phyloP scores from a whole-genome alignment of 2,113 vertebrate genomes.

The Carlito syrichta region DNA sequence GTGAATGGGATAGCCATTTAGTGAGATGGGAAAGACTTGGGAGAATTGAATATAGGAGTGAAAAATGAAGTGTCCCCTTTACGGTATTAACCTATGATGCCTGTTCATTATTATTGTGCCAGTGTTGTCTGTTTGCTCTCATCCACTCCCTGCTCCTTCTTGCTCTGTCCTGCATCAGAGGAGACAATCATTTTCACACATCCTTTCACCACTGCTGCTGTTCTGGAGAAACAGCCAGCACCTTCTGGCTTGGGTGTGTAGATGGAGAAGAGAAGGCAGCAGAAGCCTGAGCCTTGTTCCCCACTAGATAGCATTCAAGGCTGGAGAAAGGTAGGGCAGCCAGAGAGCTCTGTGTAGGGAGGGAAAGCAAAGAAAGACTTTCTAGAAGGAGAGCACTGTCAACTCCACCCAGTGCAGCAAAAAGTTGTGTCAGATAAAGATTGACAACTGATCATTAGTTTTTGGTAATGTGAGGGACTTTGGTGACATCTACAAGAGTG shows the following conservation, averaged over 20 bases:
- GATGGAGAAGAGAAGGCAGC: background rate
- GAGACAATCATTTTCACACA: fast-evolving
- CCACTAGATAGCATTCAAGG: background rate
- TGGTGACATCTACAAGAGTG: background rate
- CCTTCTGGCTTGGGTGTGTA: too few relatives aligned
- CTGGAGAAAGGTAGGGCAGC: background rate
- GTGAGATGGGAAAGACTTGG: background rate
- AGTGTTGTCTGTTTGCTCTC: background rate
- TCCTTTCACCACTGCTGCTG: fast-evolving
- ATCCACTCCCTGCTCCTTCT: background rate
- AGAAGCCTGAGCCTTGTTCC: background rate
- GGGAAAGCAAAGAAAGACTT: background rate
- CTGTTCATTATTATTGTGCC: background rate
- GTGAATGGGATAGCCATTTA: background rate
- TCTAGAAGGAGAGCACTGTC: background rate
- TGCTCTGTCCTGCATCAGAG: background rate
- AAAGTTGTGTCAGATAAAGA: background rate
- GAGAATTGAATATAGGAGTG: too few relatives aligned
- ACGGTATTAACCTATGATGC: background rate
- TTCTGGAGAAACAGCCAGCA: background rate
- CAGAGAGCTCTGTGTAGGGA: fast-evolving
- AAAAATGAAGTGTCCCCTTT: background rate
- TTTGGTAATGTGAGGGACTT: background rate
- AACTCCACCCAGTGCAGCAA: background rate
- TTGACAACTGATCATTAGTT: background rate